A percentile compares a stretch with the other conserved stretches of the same genome.
Evolutionary conservation across 1,140 invertebrate species (phyloP).

Genomic region (Eufriesea mexicana): DNA sequence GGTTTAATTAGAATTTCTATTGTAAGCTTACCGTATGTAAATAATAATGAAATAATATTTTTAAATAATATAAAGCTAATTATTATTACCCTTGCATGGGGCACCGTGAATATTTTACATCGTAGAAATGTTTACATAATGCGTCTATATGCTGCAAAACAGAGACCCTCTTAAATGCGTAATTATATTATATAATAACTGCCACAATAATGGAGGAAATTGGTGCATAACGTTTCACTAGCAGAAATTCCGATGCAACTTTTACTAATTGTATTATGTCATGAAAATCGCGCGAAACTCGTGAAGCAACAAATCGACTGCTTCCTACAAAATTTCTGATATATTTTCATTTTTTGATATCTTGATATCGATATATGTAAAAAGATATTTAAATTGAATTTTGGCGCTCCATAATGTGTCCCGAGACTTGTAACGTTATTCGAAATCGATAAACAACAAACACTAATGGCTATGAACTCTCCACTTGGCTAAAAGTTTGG

Average conservation of each 20-base stretch:
- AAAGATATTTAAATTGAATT: not conserved
- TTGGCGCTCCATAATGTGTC: not conserved
- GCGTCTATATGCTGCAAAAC: not conserved
- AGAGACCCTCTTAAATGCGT: not conserved
- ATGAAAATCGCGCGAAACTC: not conserved
- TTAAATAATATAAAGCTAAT: not conserved
- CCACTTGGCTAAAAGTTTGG: not conserved
- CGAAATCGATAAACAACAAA: not conserved
- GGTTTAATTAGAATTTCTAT: too few relatives aligned
- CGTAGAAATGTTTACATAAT: not conserved
- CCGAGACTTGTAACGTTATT: not conserved
- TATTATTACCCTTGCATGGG: not conserved
- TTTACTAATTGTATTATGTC: constrained; percentile 10
- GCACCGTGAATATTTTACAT: not conserved
- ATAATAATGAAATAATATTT: too few relatives aligned
- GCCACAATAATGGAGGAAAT: not conserved
- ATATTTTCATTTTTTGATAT: not conserved
- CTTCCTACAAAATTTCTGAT: not conserved
- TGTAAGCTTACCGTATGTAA: too few relatives aligned
- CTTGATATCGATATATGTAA: not conserved
- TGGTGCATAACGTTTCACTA: not conserved
- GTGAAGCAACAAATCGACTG: not conserved
- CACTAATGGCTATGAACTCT: not conserved
- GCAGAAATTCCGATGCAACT: not conserved
- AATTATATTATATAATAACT: constrained; percentile 14